Base-by-base conservation (phyloP, 2,797 vertebrate species). In the Notolepis coatsorum region DNA sequence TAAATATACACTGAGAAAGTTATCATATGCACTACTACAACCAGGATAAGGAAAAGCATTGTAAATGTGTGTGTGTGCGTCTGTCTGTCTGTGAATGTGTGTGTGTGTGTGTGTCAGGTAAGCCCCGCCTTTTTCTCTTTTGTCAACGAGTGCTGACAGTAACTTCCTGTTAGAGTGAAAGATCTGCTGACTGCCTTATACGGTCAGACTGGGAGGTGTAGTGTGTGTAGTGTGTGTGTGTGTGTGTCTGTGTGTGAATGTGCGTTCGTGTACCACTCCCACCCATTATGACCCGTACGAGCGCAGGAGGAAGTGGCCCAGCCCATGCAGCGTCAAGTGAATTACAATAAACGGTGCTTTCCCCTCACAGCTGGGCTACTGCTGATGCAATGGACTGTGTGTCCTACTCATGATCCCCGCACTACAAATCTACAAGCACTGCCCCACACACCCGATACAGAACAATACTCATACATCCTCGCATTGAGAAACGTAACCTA, bases 151-250 rank as follows among this genome's bases (percentile, higher is more conserved):
- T 37, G 35, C 50, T 76, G 50, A 81, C 52, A 54, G 41, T 28
- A 7, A 62, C 77, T 88, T 91, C 90, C 90, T 87, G 87, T 84
- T 84, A 65, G 58, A 74, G 58, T 24, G 53, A 39, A 48, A 51
- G 81, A 76, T 55, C 37, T 59, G 72, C 48, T 39, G 39, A 56
- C 30, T 74, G 77, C 89, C 89, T 83, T 89, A 89, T 87, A 88
- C 67, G 84, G 87, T 73, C 74, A 87, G 61, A 77, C 71, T 38
- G 65, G 77, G 84, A 86, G 68, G 81, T 67, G 4, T 2, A 45
- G 50, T 17, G 65, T 38, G 51, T 64, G 51, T 6, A 39, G 10
- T 51, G 42, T 39, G 21, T 42, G 27, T 24, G 18, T 37, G 33
- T 7, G 24, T n/a, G 15, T 33, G 24, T 33, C 7, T 41, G 35